Conservation (phyloP, 2,888 invertebrate species). For the Cheilosia vernalis region DNA sequence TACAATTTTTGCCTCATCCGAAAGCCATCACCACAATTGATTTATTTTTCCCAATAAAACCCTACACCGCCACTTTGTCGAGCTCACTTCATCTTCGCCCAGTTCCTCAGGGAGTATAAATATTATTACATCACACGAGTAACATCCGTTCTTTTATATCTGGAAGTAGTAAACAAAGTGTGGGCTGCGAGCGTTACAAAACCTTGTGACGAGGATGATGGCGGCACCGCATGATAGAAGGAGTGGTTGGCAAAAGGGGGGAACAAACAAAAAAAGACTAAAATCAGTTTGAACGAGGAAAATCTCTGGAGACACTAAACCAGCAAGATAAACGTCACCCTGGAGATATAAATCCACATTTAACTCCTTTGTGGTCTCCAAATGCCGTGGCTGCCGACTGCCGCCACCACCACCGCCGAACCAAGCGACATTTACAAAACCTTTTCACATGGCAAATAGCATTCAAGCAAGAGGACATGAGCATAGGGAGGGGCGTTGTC, state of each 20-base stretch:
- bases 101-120: slow-evolving; percentile 13
- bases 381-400: slow-evolving; percentile 33
- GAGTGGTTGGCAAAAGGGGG: slow-evolving; percentile 19
- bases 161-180: slow-evolving; percentile 25
- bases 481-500: not conserved
- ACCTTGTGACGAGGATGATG: not conserved
- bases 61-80: not conserved
- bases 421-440: slow-evolving; percentile 40
- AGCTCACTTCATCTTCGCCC: not conserved
- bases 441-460: slow-evolving; percentile 21
- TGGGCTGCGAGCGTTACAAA: slow-evolving; percentile 37
- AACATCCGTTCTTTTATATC: slow-evolving; percentile 27
- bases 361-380: slow-evolving; percentile 50
- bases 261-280: slow-evolving; percentile 1
- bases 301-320: slow-evolving; percentile 51
- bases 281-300: slow-evolving; percentile 25
- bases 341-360: slow-evolving; percentile 56
- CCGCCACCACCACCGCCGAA: slow-evolving; percentile 6
- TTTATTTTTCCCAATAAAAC: not conserved
- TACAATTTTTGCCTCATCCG: not conserved
- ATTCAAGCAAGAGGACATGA: not conserved
- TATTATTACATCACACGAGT: slow-evolving; percentile 40
- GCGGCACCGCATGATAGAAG: slow-evolving; percentile 7
- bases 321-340: slow-evolving; percentile 60
- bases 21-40: not conserved